These are phyloP conservation scores for Cottus gobio DNA, from an alignment of 2,113 vertebrate genomes.

Conservation along the genomic window DNA sequence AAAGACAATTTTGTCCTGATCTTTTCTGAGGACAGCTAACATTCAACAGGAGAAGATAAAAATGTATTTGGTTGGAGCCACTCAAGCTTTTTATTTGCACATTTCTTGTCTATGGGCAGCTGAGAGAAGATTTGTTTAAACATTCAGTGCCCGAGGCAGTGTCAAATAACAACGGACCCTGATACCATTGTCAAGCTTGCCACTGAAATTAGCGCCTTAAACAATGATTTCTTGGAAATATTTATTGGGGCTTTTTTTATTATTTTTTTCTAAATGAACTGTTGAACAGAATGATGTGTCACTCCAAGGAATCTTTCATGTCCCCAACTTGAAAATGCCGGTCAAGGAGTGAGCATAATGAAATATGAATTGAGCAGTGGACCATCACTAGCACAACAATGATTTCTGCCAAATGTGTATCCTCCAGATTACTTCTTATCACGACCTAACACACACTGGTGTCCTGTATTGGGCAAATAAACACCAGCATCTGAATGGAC, in stretches of 20 bases:
- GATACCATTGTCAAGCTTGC: conserved; percentile 79
- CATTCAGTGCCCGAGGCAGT: conserved; percentile 79
- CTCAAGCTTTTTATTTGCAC: conserved; percentile 68
- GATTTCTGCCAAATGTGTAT: conserved; percentile 78
- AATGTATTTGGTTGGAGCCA: conserved; percentile 69
- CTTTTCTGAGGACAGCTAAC: conserved; percentile 59
- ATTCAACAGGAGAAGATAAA: conserved; percentile 58
- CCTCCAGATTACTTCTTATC: conserved; percentile 81
- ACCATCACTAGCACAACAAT: conserved; percentile 81
- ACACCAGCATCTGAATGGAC: conserved; percentile 68
- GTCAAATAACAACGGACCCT: conserved; percentile 79
- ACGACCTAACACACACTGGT: conserved; percentile 70
- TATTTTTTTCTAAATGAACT: conserved; percentile 69
- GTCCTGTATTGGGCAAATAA: conserved; percentile 79
- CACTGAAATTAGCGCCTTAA: conserved; percentile 78
- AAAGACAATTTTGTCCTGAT: conserved; percentile 56
- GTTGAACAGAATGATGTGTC: conserved; percentile 72
- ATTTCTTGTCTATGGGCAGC: conserved; percentile 70
- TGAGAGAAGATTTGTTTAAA: conserved; percentile 78
- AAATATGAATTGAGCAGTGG: conserved; percentile 81
- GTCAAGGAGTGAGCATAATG: conserved; percentile 82
- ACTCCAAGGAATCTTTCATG: conserved; percentile 74
- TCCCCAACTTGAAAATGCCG: conserved; percentile 80
- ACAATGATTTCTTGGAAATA: conserved; percentile 79
- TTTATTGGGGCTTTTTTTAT: conserved; percentile 53